Evolutionary conservation across 1,140 invertebrate genomes (phyloP).

Genomic region (Bombus superbus): DNA sequence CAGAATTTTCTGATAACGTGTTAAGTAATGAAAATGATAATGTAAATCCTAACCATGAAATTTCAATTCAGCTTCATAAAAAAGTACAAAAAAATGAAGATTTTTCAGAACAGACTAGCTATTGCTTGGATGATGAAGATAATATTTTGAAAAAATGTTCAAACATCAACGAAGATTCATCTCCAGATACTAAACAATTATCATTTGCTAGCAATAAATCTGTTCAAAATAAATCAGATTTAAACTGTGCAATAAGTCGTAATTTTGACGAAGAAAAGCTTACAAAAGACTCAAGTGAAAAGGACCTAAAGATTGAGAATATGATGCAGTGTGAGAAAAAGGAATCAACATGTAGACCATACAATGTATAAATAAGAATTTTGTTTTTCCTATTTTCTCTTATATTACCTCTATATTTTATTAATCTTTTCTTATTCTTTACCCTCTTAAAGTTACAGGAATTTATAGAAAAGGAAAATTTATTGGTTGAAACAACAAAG

Average conservation of each 20-base stretch:
- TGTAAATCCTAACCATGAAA: background rate
- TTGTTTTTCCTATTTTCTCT: background rate
- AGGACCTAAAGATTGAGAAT: too few species aligned
- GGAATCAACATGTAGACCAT: background rate
- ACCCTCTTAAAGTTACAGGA: slow-evolving; percentile 26
- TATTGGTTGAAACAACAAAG: background rate
- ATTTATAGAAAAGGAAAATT: slow-evolving; percentile 5
- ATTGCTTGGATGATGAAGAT: too few species aligned
- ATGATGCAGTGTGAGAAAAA: background rate
- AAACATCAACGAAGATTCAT: background rate
- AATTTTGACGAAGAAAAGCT: background rate
- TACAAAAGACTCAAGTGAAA: background rate
- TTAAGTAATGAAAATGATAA: background rate
- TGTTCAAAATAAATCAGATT: background rate
- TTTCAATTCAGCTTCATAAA: background rate
- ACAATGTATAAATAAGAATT: slow-evolving; percentile 24
- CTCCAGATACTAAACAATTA: background rate
- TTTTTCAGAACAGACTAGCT: too few species aligned
- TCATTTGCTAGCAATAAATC: background rate
- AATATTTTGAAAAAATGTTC: too few species aligned
- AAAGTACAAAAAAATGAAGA: background rate
- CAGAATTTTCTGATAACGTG: background rate
- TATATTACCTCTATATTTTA: background rate
- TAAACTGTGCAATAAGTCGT: background rate
- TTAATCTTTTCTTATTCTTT: background rate